Base-by-base conservation (phyloP, 2,888 invertebrate genomes). In the Melikaiella ostensackeni region DNA sequence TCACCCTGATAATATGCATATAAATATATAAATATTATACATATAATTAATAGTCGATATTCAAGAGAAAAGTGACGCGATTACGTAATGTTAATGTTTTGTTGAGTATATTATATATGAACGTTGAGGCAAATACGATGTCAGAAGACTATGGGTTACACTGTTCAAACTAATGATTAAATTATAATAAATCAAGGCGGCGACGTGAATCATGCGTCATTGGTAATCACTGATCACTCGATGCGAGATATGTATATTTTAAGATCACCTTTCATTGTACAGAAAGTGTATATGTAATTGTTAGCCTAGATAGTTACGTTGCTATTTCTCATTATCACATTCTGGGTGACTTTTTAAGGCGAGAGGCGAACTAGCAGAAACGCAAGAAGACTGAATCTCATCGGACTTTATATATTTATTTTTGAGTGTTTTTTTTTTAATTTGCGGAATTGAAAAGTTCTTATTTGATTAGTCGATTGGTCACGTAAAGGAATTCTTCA, bases 291-390 rank as follows among this genome's bases (percentile, higher is more conserved):
- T 70, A 70, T 70, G 70, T 90, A 89, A 89, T 87, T 88, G 89
- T 90, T 90, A 90, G 90, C 84, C 83, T 89, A 90, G 88, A 79
- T 90, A 90, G 89, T 86, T 86, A 87, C 85, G 85, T 89, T 89
- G 88, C 83, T 84, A 88, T 89, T 87, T 88, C 88, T 82, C 82
- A 74, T 82, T 63, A 75, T 75, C 64, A 75, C 27, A 64, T 59
- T 74, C n/a, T 61, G 59, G 30, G n/a, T 70, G 70, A 70, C 50
- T 70, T 70, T 50, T 50, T 50, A n/a, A 70, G 59, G 59, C 21
- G 30, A 50, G 30, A 50, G 30, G 50, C 27, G 66, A 70, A 33
- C n/a, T 70, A 50, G 2, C 70, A 33, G 70, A 70, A 70, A 70
- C 70, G 70, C 70, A 70, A 70, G 70, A 70, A 70, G 50, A 50